These are phyloP conservation scores for Euzophera pinguis DNA, from an alignment of 2,888 invertebrate species.

Conservation along the genomic window DNA sequence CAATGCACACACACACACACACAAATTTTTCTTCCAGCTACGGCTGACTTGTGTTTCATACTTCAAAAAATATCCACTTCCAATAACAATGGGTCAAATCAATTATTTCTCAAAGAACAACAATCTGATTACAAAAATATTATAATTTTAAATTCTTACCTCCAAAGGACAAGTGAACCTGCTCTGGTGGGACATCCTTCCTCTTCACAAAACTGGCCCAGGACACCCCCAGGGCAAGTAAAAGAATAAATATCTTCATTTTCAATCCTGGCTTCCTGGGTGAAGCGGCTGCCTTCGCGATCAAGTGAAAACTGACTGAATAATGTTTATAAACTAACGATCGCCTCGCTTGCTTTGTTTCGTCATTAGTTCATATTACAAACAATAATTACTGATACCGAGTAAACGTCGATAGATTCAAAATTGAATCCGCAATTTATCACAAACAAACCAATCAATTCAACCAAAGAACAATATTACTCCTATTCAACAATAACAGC, in stretches of 20 bases:
- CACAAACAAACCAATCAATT: too few relatives aligned
- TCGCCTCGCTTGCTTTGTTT: slow-evolving; percentile 1
- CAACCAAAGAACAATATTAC: too few relatives aligned
- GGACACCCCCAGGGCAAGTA: slow-evolving; percentile 28
- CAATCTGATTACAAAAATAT: background rate
- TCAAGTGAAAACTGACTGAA: background rate
- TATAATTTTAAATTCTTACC: background rate
- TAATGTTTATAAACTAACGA: background rate
- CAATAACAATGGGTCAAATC: too few relatives aligned
- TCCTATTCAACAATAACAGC: too few relatives aligned
- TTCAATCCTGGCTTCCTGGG: background rate
- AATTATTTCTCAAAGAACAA: too few relatives aligned
- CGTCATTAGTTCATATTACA: background rate
- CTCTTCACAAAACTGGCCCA: slow-evolving; percentile 14
- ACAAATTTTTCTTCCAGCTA: too few relatives aligned
- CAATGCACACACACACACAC: too few relatives aligned
- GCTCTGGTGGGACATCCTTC: slow-evolving; percentile 13
- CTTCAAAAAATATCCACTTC: too few relatives aligned
- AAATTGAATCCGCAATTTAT: too few relatives aligned
- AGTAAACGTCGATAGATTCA: too few relatives aligned
- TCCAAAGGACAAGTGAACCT: slow-evolving; percentile 28
- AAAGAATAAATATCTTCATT: slow-evolving; percentile 30
- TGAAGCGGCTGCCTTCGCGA: background rate
- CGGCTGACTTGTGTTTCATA: too few relatives aligned
- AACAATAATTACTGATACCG: slow-evolving; percentile 2